Evolutionary conservation across 2,888 invertebrate genomes (phyloP).

Genomic region (Oxytorus armatus): DNA sequence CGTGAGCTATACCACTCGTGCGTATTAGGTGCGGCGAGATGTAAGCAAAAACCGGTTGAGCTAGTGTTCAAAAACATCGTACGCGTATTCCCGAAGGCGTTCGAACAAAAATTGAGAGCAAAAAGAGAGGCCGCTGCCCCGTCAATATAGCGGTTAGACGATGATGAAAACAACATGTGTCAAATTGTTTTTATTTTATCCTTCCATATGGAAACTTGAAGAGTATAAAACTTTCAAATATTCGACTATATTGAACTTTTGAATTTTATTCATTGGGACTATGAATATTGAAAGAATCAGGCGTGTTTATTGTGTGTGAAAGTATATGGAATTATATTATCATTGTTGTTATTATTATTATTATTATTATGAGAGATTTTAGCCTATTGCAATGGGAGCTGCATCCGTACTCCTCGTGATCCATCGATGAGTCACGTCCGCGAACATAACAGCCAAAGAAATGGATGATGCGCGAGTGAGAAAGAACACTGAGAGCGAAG

Average conservation of each 20-base stretch:
- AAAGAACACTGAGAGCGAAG: not conserved
- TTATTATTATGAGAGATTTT: not conserved
- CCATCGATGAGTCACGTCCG: constrained; percentile 74
- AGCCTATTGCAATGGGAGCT: not conserved
- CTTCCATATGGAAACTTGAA: not conserved
- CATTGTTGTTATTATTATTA: not conserved
- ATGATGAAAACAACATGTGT: too few relatives aligned
- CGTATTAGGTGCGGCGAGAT: constrained; percentile 13
- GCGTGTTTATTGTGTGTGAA: too few relatives aligned
- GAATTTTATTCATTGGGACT: too few relatives aligned
- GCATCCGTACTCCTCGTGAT: constrained; percentile 7
- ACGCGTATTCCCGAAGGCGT: not conserved
- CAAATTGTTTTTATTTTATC: not conserved
- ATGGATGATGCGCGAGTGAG: not conserved
- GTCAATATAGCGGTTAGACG: too few relatives aligned
- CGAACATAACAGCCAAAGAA: constrained; percentile 70
- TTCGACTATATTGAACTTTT: too few relatives aligned
- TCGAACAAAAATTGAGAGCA: constrained; percentile 12
- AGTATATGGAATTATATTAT: not conserved
- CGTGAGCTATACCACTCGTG: constrained; percentile 11
- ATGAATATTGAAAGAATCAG: too few relatives aligned
- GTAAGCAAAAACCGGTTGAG: constrained; percentile 38
- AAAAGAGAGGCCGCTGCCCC: too few relatives aligned
- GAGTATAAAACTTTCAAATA: too few relatives aligned
- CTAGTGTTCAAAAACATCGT: constrained; percentile 21